Conservation (phyloP, 2,113 vertebrate species). For the Clarias batrachus region DNA sequence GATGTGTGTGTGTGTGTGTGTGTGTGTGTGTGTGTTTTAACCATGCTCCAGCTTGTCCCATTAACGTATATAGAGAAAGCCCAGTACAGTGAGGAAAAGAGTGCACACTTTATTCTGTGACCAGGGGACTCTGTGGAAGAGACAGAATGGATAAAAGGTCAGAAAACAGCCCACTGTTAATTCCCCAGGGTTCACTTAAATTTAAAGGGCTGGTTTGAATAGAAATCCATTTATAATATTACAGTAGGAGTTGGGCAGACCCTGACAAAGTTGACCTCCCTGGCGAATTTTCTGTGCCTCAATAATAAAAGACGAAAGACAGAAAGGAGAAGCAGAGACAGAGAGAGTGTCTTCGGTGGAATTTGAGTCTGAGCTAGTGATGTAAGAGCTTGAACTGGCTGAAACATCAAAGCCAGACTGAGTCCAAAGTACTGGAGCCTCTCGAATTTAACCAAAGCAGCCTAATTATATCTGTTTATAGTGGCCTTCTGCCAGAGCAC, state of each 20-base stretch:
- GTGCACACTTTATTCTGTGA: slow-evolving; percentile 45
- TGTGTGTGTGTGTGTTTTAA: slow-evolving; percentile 53
- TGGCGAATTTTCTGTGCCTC: neutral
- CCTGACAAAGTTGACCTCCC: neutral
- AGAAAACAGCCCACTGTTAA: neutral
- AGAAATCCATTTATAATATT: neutral
- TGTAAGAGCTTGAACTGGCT: slow-evolving; percentile 41
- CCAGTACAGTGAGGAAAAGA: neutral
- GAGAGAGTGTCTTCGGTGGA: slow-evolving; percentile 40
- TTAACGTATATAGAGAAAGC: neutral
- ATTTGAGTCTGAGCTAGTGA: slow-evolving; percentile 26
- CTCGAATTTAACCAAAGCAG: slow-evolving; percentile 33
- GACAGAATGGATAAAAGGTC: neutral
- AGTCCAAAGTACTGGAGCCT: slow-evolving; percentile 44
- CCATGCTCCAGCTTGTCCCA: slow-evolving; percentile 55
- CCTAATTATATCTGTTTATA: slow-evolving; percentile 47
- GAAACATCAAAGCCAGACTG: slow-evolving; percentile 40
- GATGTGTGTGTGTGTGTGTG: slow-evolving; percentile 44
- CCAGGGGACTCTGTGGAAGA: slow-evolving; percentile 4
- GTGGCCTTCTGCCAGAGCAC: slow-evolving; percentile 31
- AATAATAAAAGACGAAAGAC: slow-evolving; percentile 38
- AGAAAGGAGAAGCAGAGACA: slow-evolving; percentile 27
- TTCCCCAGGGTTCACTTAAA: neutral
- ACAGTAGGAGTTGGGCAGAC: neutral
- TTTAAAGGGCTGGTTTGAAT: neutral